Percentiles rank a stretch among this genome's conserved stretches.
These are phyloP conservation scores for Paracanthobrama guichenoti DNA, from an alignment of 2,113 vertebrate genomes.

Conservation along the genomic window DNA sequence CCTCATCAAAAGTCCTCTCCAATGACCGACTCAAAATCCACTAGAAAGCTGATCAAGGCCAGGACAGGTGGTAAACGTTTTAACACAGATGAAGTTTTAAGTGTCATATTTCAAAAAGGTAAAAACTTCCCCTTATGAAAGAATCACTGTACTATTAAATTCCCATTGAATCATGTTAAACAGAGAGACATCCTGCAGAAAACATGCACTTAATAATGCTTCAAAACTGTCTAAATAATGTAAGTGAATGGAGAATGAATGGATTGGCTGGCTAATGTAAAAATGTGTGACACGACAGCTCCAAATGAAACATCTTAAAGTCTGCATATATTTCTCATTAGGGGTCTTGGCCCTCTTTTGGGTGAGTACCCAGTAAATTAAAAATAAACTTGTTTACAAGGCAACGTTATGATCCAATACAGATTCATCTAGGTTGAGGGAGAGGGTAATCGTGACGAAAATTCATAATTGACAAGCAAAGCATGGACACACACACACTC, in stretches of 20 bases:
- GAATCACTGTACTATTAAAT: background rate
- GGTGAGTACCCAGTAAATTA: conserved; percentile 26
- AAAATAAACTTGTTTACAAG: conserved; percentile 36
- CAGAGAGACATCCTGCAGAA: background rate
- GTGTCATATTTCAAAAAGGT: background rate
- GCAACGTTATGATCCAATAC: conserved; percentile 29
- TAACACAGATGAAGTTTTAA: background rate
- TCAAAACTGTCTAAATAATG: background rate
- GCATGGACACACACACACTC: background rate
- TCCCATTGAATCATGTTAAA: background rate
- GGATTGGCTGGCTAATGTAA: conserved; percentile 10
- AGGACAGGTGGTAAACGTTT: background rate
- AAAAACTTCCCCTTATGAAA: background rate
- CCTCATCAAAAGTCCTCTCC: background rate
- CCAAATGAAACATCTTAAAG: conserved; percentile 18
- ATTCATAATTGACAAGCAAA: conserved; percentile 21
- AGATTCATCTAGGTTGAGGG: conserved; percentile 24
- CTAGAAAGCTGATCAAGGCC: background rate
- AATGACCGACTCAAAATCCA: background rate
- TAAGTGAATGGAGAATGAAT: background rate
- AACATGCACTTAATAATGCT: background rate
- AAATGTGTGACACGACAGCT: background rate
- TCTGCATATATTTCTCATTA: conserved; percentile 41
- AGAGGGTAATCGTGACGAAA: conserved; percentile 30
- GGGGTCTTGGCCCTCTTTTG: conserved; percentile 25